These are phyloP conservation scores for Callyntrura guangdongensis DNA, from an alignment of 2,888 invertebrate species.

Conservation along the genomic window DNA sequence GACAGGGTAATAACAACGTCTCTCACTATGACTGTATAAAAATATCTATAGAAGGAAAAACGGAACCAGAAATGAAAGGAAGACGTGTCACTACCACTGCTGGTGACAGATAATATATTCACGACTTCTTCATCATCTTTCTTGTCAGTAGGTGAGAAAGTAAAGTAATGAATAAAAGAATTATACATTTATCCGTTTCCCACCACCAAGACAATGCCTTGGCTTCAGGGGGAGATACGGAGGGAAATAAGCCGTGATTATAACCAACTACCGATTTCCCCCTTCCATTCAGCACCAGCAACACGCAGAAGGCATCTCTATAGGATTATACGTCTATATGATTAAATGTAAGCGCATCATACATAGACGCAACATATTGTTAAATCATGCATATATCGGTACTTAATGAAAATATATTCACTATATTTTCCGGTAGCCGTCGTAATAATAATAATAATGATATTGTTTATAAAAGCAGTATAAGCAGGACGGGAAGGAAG, in stretches of 20 bases:
- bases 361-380: not conserved
- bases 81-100: conserved; percentile 42
- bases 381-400: conserved; percentile 39
- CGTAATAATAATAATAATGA: no score
- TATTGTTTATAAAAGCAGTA: not conserved
- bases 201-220: conserved; percentile 26
- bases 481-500: conserved; percentile 61
- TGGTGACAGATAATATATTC: conserved; percentile 79
- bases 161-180: conserved; percentile 78
- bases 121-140: conserved; percentile 79
- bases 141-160: conserved; percentile 77
- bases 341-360: not conserved
- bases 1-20: conserved; percentile 37
- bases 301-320: not conserved
- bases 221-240: not conserved
- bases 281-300: not conserved
- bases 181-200: conserved; percentile 31
- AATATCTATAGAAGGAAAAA: not conserved
- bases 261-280: conserved; percentile 6
- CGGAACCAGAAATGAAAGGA: not conserved
- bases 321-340: conserved; percentile 2
- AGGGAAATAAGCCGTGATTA: conserved; percentile 50
- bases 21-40: not conserved
- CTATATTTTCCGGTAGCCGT: not conserved
- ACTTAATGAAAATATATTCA: not conserved